Evolutionary conservation across 2,888 invertebrate genomes (phyloP), one percentile per base, ranked within the genome.

Genomic region (Tipula confusa): DNA sequence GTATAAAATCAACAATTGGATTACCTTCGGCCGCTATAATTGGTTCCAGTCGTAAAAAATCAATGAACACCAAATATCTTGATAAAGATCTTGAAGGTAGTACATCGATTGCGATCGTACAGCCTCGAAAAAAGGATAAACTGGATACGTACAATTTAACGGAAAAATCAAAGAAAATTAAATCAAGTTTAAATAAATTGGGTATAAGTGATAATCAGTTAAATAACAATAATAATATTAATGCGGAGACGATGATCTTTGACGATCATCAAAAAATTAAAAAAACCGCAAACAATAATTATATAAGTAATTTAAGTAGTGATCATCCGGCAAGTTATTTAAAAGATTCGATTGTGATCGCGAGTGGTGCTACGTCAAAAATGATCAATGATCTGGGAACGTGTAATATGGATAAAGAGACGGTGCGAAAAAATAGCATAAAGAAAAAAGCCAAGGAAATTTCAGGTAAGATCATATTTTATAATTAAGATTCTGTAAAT

Each of bases 121-220:
- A 85, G 36, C 86, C 86, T 18, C 83, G 85, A 15, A 85, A 86
- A 85, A 86, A 86, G 82, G 85, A 85, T 64, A 85, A 85, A 84
- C 83, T 85, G 83, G 85, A 85, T 29, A 83, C 48, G 15, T 24
- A 43, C 9, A 43, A 83, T 82, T 82, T 82, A 18, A 82, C 18
- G 15, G 82, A 82, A 18, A 82, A 82, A 36, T 11, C 31, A 18
- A 82, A 82, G 7, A 82, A 82, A 82, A 33, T 29, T 33, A 82
- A 31, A 82, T 33, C 82, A 36, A 82, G 18, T 82, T 80, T 80
- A 15, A 82, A 33, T 82, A 82, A 82, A 29, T 29, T 82, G 33
- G 18, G 18, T 11, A 36, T 82, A 33, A 82, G 29, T 33, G 33
- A 33, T 33, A 82, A 33, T 33, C 82, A 82, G n/a, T 33, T 82